phyloP scores from a whole-genome alignment of 2,888 invertebrate genomes.

The Parnassius smintheus region DNA sequence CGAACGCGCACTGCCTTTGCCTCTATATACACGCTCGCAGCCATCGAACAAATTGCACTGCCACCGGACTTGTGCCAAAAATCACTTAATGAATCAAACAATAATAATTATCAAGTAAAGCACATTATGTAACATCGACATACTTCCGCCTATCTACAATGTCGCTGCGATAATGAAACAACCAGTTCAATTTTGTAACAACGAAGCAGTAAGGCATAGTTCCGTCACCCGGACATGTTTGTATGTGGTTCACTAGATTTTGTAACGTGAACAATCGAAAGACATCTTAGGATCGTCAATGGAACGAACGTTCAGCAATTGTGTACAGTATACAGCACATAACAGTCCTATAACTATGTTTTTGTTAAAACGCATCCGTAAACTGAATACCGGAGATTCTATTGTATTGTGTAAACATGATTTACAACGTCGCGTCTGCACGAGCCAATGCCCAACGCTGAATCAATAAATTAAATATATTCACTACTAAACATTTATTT shows the following conservation, averaged over 20 bases:
- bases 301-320: background rate
- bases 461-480: background rate
- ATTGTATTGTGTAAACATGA: background rate
- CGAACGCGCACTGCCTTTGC: slow-evolving; percentile 55
- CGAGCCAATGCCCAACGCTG: background rate
- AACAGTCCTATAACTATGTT: background rate
- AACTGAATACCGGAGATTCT: background rate
- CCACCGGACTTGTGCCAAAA: slow-evolving; percentile 9
- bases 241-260: slow-evolving; percentile 9
- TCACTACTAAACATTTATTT: background rate
- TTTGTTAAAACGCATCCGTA: background rate
- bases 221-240: slow-evolving; percentile 12
- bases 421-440: background rate
- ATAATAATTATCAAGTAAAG: slow-evolving; percentile 21
- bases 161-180: slow-evolving; percentile 9
- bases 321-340: slow-evolving; percentile 11
- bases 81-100: slow-evolving; percentile 21
- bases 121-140: slow-evolving; percentile 18
- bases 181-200: slow-evolving; percentile 17
- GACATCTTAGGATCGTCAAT: slow-evolving; percentile 9
- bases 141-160: slow-evolving; percentile 17
- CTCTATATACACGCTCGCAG: slow-evolving; percentile 52
- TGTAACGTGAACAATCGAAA: slow-evolving; percentile 14
- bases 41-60: slow-evolving; percentile 10
- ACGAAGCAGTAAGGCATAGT: background rate